Base-by-base conservation (phyloP, 1,140 invertebrate genomes). In the Zaprionus taronus region DNA sequence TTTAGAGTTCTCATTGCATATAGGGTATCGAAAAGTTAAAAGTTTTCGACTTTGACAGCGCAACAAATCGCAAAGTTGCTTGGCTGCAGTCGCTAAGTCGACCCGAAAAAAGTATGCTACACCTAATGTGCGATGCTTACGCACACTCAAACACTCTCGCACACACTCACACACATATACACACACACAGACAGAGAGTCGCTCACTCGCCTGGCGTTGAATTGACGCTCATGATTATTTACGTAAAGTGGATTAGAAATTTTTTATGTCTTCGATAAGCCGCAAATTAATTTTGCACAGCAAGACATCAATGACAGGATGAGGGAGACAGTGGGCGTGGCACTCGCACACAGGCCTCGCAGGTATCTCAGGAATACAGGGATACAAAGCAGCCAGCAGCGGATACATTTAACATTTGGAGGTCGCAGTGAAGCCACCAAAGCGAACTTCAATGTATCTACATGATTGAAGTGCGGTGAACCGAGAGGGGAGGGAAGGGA, bases 161-260 rank as follows among this genome's bases (percentile, higher is more conserved):
- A 41, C 17, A 34, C 2, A 31, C 12, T 7, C 28, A 7, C 28
- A 71, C 6, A 28, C 26, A 64, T 14, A 41, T 7, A 7, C 28
- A 71, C 6, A 28, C 26, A 64, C 17, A 41, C 14, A 34, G 0
- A 31, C 2, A 61, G 4, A 31, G n/a, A 28, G 20, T 22, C 31
- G 31, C 31, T 34, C 31, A 11, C 31, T 34, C 31, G 28, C 47
- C 22, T 53, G 61, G 26, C 73, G 36, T 72, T 76, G 61, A 72
- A 76, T 72, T 76, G 73, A 65, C 61, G 73, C 61, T 76, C 61
- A 76, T 76, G 69, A 77, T 77, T 77, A 77, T 72, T 72, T 72
- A 77, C 63, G 74, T 63, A 77, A 77, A 72, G 63, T 72, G 63
- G 57, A 77, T 77, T 62, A 73, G 70, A 72, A 72, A 63, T 62